Percentiles rank a stretch among this genome's conserved stretches.
Evolutionary conservation across 2,113 vertebrate species (phyloP).

Genomic region (Oncorhynchus gorbuscha): DNA sequence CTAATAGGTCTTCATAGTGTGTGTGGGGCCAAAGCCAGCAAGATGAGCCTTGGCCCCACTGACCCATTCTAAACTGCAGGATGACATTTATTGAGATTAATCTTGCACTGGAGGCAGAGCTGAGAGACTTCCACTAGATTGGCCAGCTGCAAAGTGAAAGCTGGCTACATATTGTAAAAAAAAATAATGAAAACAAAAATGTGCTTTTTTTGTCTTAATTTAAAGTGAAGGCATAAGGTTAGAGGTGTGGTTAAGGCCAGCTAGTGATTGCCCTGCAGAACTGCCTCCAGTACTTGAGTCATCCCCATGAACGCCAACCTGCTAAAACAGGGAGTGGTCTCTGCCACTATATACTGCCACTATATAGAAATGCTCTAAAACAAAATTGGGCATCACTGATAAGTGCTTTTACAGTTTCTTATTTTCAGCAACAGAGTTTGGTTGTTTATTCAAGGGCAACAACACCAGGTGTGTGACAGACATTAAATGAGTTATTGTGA

Average conservation of each 20-base stretch:
- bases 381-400: background rate
- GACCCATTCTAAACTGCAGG: background rate
- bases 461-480: too few relatives aligned
- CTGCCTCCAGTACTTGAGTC: too few relatives aligned
- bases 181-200: background rate
- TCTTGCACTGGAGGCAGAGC: too few relatives aligned
- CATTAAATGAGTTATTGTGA: too few relatives aligned
- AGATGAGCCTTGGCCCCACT: background rate
- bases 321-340: background rate
- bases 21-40: background rate
- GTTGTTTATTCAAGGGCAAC: too few relatives aligned
- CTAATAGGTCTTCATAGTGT: background rate
- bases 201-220: too few relatives aligned
- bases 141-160: conserved; percentile 17
- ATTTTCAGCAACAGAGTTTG: too few relatives aligned
- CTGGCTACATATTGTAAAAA: background rate
- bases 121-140: background rate
- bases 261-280: too few relatives aligned
- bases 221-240: too few relatives aligned
- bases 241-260: too few relatives aligned
- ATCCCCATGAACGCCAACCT: background rate
- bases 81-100: conserved; percentile 20
- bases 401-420: background rate
- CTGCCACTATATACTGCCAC: background rate
- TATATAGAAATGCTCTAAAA: background rate